These are phyloP conservation scores for Cathartes aura DNA, from an alignment of 2,113 vertebrate genomes.

Conservation along the genomic window DNA sequence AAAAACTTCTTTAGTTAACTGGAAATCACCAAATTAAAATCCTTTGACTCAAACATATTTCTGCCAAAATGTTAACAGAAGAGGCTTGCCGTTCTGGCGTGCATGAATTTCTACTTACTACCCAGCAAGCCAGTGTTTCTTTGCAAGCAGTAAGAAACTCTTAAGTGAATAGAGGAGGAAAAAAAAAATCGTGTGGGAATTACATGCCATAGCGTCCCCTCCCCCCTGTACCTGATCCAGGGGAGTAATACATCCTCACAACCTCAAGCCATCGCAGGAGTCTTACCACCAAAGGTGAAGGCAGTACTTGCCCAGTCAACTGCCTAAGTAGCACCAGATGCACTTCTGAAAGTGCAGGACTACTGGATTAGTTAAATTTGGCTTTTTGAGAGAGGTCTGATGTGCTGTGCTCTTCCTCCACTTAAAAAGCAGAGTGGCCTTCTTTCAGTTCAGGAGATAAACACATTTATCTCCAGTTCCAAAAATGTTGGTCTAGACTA, in stretches of 20 bases:
- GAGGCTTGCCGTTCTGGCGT: background rate
- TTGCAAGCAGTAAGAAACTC: background rate
- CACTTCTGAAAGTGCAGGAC: background rate
- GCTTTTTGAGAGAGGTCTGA: background rate
- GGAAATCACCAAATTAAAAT: background rate
- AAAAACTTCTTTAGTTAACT: background rate
- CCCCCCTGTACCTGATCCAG: background rate
- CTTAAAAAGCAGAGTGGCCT: background rate
- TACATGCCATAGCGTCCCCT: background rate
- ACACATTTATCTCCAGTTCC: background rate
- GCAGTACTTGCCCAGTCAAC: background rate
- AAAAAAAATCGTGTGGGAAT: background rate
- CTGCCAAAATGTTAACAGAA: background rate
- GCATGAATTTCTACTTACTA: background rate
- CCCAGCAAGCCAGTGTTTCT: background rate
- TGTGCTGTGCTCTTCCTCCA: background rate
- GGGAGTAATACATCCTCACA: background rate
- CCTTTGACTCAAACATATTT: background rate
- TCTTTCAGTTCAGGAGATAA: background rate
- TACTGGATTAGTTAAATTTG: background rate
- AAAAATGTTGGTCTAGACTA: background rate
- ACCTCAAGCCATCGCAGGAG: background rate
- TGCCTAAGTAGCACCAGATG: background rate
- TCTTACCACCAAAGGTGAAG: background rate
- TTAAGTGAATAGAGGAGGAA: background rate